A percentile compares a stretch with the other conserved stretches of the same genome.
Evolutionary conservation across 2,113 vertebrate species (phyloP).

Genomic region (Ursus arctos): DNA sequence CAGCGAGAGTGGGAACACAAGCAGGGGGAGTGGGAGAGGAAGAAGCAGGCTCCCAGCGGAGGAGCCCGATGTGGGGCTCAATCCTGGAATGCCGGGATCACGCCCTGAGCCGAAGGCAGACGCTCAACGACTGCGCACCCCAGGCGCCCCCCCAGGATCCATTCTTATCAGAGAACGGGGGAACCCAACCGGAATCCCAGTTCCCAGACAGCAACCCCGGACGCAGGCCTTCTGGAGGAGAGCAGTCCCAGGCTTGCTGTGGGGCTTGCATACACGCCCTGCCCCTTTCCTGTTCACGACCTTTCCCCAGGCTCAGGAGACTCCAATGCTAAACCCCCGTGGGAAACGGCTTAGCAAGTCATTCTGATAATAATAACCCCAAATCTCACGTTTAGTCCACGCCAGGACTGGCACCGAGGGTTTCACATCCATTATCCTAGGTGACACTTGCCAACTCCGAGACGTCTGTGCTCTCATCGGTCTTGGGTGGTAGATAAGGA

Average conservation of each 20-base stretch:
- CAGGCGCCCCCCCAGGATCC: not conserved
- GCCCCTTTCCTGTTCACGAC: rapidly evolving
- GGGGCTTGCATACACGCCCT: rapidly evolving
- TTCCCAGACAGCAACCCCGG: not conserved
- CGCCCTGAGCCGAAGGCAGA: too few species aligned
- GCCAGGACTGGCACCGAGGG: too few species aligned
- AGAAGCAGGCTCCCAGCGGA: too few species aligned
- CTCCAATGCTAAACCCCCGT: rapidly evolving
- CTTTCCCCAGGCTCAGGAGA: not conserved
- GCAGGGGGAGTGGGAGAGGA: too few species aligned
- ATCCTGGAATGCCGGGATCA: too few species aligned
- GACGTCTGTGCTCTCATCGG: not conserved
- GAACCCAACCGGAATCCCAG: not conserved
- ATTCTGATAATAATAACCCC: not conserved
- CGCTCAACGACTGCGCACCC: too few species aligned
- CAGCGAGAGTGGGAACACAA: too few species aligned
- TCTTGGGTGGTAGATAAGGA: not conserved
- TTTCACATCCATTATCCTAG: rapidly evolving
- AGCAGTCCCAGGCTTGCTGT: not conserved
- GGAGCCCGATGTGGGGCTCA: too few species aligned
- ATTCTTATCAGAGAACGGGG: not conserved
- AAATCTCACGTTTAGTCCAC: rapidly evolving
- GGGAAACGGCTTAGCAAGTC: not conserved
- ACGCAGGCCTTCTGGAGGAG: not conserved
- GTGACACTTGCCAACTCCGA: not conserved